Conservation (phyloP, 2,113 vertebrate species). For the Paraplagusia blochii region DNA sequence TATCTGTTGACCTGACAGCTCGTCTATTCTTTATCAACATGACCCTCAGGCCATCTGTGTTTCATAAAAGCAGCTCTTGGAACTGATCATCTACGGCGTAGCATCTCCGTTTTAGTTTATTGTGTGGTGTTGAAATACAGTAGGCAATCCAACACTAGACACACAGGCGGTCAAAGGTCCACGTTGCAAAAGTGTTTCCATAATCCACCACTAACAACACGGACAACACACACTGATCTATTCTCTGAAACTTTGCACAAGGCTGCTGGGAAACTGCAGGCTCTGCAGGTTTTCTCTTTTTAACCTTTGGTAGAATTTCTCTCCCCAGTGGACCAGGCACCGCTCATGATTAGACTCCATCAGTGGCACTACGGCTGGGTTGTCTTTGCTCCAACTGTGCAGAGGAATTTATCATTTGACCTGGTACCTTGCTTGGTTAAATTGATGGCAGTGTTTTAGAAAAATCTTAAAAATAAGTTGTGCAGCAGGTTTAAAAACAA, state of each 20-base stretch:
- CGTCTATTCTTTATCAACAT: conserved; percentile 33
- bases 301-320: conserved; percentile 26
- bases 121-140: conserved; percentile 36
- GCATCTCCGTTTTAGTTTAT: conserved; percentile 14
- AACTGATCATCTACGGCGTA: conserved; percentile 26
- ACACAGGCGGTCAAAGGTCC: conserved; percentile 46
- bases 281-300: conserved; percentile 65
- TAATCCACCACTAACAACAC: conserved; percentile 17
- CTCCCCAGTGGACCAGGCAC: conserved; percentile 50
- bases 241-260: conserved; percentile 56
- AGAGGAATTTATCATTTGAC: too few species aligned
- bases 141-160: conserved; percentile 34
- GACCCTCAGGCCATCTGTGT: conserved; percentile 23
- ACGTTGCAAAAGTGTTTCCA: conserved; percentile 40
- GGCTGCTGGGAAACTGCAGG: conserved; percentile 57
- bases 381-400: conserved; percentile 43
- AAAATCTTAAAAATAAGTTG: too few species aligned
- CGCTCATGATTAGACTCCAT: conserved; percentile 54
- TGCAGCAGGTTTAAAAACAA: too few species aligned
- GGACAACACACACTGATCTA: conserved; percentile 23
- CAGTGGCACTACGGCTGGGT: conserved; percentile 43
- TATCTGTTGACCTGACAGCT: conserved; percentile 41
- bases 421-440: too few species aligned
- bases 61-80: conserved; percentile 30
- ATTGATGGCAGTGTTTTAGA: too few species aligned